Percentiles rank a stretch among this genome's conserved stretches.
Conservation (phyloP, 30 jellyfish, hydroid and myxozoan genomes). For the Aurelia coerulea region DNA sequence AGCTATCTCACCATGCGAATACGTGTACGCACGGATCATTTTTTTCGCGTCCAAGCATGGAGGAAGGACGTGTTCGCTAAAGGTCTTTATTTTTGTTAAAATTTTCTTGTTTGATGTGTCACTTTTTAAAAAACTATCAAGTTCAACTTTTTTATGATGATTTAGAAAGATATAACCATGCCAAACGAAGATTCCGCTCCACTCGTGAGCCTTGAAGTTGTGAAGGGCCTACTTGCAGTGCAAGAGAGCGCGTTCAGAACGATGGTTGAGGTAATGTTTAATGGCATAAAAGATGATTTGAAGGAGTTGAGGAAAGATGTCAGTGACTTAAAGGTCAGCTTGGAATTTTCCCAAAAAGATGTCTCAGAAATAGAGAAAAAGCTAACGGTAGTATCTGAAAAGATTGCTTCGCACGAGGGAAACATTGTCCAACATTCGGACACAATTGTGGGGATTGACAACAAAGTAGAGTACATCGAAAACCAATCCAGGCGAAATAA, state of each 20-base stretch:
- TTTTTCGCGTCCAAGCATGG: too few species aligned
- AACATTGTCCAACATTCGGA: neutral
- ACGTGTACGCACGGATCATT: too few species aligned
- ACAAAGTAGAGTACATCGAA: slow-evolving; percentile 4
- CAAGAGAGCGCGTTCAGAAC: slow-evolving; percentile 16
- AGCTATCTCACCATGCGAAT: too few species aligned
- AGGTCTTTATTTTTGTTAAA: too few species aligned
- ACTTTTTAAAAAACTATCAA: too few species aligned
- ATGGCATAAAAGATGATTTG: slow-evolving; percentile 18
- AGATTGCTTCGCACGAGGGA: slow-evolving; percentile 18
- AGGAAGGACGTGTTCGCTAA: too few species aligned
- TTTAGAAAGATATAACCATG: too few species aligned
- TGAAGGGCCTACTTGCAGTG: slow-evolving; percentile 15
- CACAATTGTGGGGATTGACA: slow-evolving; percentile 5
- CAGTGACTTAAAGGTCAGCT: slow-evolving; percentile 5
- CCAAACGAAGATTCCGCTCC: too few species aligned
- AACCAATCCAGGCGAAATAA: slow-evolving; percentile 12
- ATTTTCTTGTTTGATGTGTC: too few species aligned
- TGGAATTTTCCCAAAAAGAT: slow-evolving; percentile 18
- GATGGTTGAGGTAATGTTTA: slow-evolving; percentile 21
- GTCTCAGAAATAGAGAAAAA: neutral
- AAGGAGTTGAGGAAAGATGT: slow-evolving; percentile 19
- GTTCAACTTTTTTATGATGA: too few species aligned
- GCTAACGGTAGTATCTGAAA: neutral
- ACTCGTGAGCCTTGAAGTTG: neutral